Evolutionary conservation across 2,888 invertebrate genomes (phyloP).

Genomic region (Meliscaeva auricollis): DNA sequence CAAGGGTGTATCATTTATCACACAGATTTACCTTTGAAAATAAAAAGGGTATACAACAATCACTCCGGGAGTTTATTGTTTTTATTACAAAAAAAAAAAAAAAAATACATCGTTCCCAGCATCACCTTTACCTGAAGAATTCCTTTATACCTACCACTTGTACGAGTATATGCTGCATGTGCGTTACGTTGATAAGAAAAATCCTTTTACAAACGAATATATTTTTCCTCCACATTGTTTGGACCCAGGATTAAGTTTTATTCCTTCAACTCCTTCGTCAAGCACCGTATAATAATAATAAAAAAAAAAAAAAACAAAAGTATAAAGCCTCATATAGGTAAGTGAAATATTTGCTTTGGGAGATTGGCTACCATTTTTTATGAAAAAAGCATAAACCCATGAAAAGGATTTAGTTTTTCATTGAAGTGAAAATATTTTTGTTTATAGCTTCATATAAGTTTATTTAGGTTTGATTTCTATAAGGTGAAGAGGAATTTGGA

Average conservation of each 20-base stretch:
- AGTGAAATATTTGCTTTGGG: constrained; percentile 16
- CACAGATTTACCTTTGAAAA: not conserved
- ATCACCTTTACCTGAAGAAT: constrained; percentile 12
- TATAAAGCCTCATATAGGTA: not conserved
- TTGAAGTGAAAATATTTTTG: constrained; percentile 20
- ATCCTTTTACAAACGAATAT: constrained; percentile 15
- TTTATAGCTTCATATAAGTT: not conserved
- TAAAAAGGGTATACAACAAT: constrained; percentile 1
- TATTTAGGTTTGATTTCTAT: not conserved
- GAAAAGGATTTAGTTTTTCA: constrained; percentile 9
- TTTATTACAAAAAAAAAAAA: not conserved
- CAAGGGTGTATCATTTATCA: constrained; percentile 12
- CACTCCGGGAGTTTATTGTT: constrained; percentile 24
- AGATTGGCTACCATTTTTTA: constrained; percentile 19
- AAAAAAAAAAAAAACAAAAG: too few relatives aligned
- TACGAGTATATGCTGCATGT: constrained; percentile 1
- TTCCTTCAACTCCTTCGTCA: constrained; percentile 20
- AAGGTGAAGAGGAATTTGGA: not conserved
- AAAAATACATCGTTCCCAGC: constrained; percentile 9
- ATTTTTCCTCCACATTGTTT: not conserved
- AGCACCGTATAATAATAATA: not conserved
- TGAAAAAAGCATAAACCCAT: not conserved
- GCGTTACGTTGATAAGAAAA: constrained; percentile 21
- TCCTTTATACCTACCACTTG: not conserved
- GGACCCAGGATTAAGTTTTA: constrained; percentile 26